Evolutionary conservation across 1,140 invertebrate genomes (phyloP).

Genomic region (Hycleus cichorii): DNA sequence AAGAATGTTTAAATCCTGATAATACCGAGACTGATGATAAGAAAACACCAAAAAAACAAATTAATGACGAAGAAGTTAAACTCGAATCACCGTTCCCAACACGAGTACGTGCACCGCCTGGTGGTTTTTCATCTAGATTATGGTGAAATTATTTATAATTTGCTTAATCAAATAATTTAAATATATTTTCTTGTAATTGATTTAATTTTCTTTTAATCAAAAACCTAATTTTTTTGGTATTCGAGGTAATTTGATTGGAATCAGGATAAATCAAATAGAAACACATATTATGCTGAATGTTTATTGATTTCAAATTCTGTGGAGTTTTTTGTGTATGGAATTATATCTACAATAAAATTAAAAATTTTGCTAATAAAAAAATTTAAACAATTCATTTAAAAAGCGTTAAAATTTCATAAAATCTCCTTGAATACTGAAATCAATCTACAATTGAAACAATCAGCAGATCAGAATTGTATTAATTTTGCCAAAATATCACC

Average conservation of each 20-base stretch:
- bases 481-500: background rate
- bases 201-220: background rate
- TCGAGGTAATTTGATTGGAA: too few species aligned
- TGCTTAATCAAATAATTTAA: too few species aligned
- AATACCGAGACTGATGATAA: too few species aligned
- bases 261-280: too few species aligned
- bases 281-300: conserved; percentile 18
- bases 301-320: conserved; percentile 38
- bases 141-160: conserved; percentile 24
- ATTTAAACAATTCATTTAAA: conserved; percentile 12
- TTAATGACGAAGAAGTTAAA: too few species aligned
- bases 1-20: background rate
- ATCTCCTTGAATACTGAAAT: conserved; percentile 39
- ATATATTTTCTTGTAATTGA: background rate
- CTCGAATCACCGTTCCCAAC: background rate
- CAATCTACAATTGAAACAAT: conserved; percentile 36
- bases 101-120: conserved; percentile 32
- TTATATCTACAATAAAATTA: conserved; percentile 3
- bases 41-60: too few species aligned
- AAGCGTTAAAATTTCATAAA: background rate
- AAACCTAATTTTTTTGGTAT: background rate
- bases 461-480: conserved; percentile 41
- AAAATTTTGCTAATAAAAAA: conserved; percentile 6
- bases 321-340: background rate
- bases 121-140: conserved; percentile 34